phyloP scores from a whole-genome alignment of 2,797 vertebrate genomes.

The Pachyuromys duprasi region DNA sequence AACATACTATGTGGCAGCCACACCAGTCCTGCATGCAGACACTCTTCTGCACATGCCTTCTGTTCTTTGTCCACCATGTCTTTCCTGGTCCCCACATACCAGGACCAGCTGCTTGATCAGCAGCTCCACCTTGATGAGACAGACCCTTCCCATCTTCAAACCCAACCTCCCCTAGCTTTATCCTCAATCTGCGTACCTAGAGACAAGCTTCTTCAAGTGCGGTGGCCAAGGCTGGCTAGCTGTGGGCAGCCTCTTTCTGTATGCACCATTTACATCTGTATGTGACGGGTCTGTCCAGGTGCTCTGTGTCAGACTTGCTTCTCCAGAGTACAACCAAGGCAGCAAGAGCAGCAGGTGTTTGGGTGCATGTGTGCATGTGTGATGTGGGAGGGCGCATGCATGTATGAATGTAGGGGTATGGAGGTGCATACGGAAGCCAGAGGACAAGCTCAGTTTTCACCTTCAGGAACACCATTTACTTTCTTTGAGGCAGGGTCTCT shows the following conservation, averaged over 20 bases:
- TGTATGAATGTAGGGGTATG: not conserved
- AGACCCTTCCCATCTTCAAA: not conserved
- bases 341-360: not conserved
- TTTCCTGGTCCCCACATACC: not conserved
- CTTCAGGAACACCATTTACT: not conserved
- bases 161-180: not conserved
- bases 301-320: not conserved
- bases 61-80: not conserved
- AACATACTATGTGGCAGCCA: rapidly evolving
- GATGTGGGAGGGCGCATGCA: not conserved
- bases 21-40: not conserved
- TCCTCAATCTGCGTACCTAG: not conserved
- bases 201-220: not conserved
- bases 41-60: not conserved
- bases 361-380: not conserved
- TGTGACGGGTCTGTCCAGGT: not conserved
- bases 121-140: not conserved
- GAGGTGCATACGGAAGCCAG: too few species aligned
- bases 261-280: not conserved
- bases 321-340: not conserved
- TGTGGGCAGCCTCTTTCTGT: not conserved
- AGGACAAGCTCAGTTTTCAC: not conserved
- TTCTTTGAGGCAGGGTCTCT: not conserved
- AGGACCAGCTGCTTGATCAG: not conserved
- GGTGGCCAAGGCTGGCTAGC: not conserved